Base-by-base conservation (phyloP, 92 coral and sea anemone species). In the Chrysogorgia sp. region DNA sequence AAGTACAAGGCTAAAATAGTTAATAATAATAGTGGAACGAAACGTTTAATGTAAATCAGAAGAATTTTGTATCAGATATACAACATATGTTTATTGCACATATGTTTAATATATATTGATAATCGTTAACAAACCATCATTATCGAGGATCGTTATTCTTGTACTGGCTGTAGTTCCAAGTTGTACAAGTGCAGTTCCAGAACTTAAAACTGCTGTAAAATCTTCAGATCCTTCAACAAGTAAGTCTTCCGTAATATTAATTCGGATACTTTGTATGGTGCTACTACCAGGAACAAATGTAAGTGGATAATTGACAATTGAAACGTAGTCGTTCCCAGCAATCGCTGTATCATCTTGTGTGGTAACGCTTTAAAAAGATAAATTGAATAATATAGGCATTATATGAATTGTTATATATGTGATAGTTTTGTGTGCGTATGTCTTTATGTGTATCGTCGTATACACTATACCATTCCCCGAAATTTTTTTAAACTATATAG, bases 91-190 rank as follows among this genome's bases (percentile, higher is more conserved):
- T n/a, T n/a, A n/a, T n/a, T n/a, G n/a, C n/a, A n/a, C n/a, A n/a
- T n/a, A n/a, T n/a, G n/a, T n/a, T n/a, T n/a, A n/a, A n/a, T n/a
- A n/a, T n/a, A n/a, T n/a, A n/a, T n/a, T n/a, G n/a, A n/a, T n/a
- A n/a, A n/a, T n/a, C n/a, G n/a, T n/a, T n/a, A n/a, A 37, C 43
- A 37, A 52, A 75, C 81, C 64, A 48, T 82, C 86, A 58, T 82
- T 76, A 58, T 82, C 82, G 50, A 43, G 58, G 24, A 61, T 64
- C 21, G 34, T 50, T 40, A 75, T 15, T 13, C 40, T 70, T 3
- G 74, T 26, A 17, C 32, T 40, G 5, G 1, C 22, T 17, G 43
- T 2, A 9, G 37, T 58, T 28, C 40, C 62, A 8, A 37, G 24
- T 29, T 26, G 12, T 10, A 63, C 24, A 26, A 61, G 75, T 6